A percentile compares a stretch with the other conserved stretches of the same genome.
Conservation (phyloP, 2,888 invertebrate species). For the Liodrosophila aerea region DNA sequence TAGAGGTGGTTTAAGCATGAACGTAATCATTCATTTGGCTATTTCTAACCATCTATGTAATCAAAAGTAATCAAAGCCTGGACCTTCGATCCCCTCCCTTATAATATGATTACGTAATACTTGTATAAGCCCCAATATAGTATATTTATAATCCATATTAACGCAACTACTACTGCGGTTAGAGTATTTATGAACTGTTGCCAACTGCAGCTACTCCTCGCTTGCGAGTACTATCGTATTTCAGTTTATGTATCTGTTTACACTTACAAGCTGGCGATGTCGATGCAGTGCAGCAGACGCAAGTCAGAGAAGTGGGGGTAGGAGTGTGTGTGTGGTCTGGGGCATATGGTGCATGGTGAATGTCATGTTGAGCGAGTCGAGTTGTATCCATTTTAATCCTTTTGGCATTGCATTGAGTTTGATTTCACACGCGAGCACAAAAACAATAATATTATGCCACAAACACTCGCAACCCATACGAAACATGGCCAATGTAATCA, state of each 20-base stretch:
- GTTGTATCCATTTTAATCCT: slow-evolving; percentile 72
- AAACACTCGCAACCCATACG: slow-evolving; percentile 71
- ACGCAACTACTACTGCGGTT: no score
- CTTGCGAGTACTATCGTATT: not conserved
- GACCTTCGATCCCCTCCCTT: no score
- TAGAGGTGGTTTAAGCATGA: no score
- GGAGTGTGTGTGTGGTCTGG: no score
- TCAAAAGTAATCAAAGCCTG: no score
- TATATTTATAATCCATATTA: no score
- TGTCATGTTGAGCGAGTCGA: slow-evolving; percentile 40
- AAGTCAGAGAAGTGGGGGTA: not conserved
- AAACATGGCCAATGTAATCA: slow-evolving; percentile 75
- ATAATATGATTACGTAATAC: no score
- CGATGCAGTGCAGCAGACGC: slow-evolving; percentile 21
- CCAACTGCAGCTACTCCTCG: no score
- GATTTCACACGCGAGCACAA: slow-evolving; percentile 77
- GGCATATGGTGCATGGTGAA: slow-evolving; percentile 46
- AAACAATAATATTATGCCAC: slow-evolving; percentile 79
- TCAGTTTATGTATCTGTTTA: slow-evolving; percentile 63
- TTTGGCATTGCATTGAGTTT: slow-evolving; percentile 74
- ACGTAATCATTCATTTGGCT: no score
- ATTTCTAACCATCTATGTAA: no score
- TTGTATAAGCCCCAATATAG: no score
- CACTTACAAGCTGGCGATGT: slow-evolving; percentile 67
- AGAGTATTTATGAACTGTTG: no score